Percentiles rank a stretch among this genome's conserved stretches.
These are phyloP conservation scores for Coelinius sp. DNA, from an alignment of 2,888 invertebrate species.

Conservation along the genomic window DNA sequence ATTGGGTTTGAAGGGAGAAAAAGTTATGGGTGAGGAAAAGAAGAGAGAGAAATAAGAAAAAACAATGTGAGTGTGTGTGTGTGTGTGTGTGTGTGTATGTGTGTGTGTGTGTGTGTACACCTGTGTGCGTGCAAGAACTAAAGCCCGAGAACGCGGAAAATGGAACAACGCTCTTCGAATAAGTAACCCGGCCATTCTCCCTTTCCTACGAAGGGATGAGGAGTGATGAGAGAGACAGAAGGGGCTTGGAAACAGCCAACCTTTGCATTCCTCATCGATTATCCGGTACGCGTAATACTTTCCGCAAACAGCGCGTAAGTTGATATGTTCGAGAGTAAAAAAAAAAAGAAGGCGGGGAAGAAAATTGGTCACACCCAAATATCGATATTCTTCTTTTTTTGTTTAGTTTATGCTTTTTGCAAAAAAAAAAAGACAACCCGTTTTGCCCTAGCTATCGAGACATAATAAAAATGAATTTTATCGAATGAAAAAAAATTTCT, in stretches of 20 bases:
- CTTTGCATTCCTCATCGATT: background rate
- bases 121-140: background rate
- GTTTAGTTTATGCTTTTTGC: too few species aligned
- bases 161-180: background rate
- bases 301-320: background rate
- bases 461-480: too few species aligned
- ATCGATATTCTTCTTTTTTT: background rate
- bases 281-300: background rate
- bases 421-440: too few species aligned
- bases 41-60: background rate
- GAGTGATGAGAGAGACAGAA: background rate
- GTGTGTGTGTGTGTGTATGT: background rate
- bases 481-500: too few species aligned
- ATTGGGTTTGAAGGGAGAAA: background rate
- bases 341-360: background rate
- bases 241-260: background rate
- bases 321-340: background rate
- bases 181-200: background rate
- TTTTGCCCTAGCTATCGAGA: too few species aligned
- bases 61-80: too few species aligned
- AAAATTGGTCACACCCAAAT: background rate
- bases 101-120: background rate
- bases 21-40: background rate
- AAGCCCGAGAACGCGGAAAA: background rate
- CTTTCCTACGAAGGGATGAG: background rate